phyloP scores from a whole-genome alignment of 92 coral and sea anemone species.

The Phymanthus crucifer region DNA sequence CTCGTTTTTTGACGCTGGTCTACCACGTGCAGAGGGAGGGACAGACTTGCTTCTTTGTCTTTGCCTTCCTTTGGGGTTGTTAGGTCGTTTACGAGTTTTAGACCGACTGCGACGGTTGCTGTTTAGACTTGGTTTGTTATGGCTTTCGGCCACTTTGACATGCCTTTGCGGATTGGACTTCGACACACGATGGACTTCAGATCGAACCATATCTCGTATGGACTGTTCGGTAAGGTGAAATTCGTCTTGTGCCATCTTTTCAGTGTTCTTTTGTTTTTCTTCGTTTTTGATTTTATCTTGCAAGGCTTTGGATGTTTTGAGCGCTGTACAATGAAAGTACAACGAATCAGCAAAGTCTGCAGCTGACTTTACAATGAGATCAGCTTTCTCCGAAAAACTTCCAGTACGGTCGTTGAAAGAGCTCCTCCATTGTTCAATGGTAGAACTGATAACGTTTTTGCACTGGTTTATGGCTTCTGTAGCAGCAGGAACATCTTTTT shows the following conservation, averaged over 20 bases:
- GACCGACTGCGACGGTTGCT: not conserved
- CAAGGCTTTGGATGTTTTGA: conserved; percentile 37
- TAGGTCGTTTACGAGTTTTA: not conserved
- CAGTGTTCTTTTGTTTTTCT: conserved; percentile 22
- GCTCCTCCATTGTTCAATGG: conserved; percentile 36
- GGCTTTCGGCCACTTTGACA: conserved; percentile 1
- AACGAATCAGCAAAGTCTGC: conserved; percentile 37
- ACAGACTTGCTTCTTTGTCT: not conserved
- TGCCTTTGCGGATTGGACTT: not conserved
- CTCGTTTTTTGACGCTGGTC: conserved; percentile 22
- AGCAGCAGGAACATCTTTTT: conserved; percentile 7
- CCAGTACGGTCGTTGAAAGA: conserved; percentile 4
- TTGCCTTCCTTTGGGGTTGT: not conserved
- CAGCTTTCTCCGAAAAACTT: not conserved
- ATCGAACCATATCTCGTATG: conserved; percentile 34
- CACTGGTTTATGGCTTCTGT: conserved; percentile 5
- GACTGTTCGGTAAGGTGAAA: conserved; percentile 28
- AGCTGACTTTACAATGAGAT: conserved; percentile 21
- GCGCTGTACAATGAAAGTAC: conserved; percentile 38
- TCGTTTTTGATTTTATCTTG: conserved; percentile 33
- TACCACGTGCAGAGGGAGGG: not conserved
- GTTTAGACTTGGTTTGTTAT: not conserved
- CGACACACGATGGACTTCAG: conserved; percentile 28
- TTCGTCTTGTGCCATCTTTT: conserved; percentile 24
- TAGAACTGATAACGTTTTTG: conserved; percentile 15